These are phyloP conservation scores for Apistogramma diplotaenia DNA, from an alignment of 2,113 vertebrate species.

Conservation along the genomic window DNA sequence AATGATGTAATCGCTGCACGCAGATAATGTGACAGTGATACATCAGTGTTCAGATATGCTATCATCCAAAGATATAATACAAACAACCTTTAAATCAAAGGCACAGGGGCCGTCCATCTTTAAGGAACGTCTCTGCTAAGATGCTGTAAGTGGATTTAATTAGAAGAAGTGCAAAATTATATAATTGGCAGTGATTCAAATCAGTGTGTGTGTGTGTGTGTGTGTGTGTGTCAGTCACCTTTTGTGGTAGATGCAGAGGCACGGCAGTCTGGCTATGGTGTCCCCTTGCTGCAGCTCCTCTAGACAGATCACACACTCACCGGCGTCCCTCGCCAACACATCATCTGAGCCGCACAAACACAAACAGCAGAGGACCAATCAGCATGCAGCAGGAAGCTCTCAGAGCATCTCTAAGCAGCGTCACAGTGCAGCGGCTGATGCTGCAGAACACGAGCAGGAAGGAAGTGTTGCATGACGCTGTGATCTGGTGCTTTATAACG, in stretches of 20 bases:
- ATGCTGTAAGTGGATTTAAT: constrained; percentile 36
- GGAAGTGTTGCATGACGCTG: too few relatives aligned
- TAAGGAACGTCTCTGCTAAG: constrained; percentile 9
- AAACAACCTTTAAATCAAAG: constrained; percentile 15
- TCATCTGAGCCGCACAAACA: constrained; percentile 81
- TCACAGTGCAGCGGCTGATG: too few relatives aligned
- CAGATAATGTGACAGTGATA: neutral
- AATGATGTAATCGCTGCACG: neutral
- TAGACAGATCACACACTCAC: constrained; percentile 98
- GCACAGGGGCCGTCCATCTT: neutral
- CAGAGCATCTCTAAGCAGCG: too few relatives aligned
- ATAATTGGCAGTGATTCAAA: constrained; percentile 27
- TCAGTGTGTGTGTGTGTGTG: neutral
- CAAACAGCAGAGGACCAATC: constrained; percentile 35
- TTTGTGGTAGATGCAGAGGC: constrained; percentile 99
- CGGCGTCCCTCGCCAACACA: constrained; percentile 94
- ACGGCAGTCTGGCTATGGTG: constrained; percentile 98
- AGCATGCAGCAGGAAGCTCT: constrained; percentile 42
- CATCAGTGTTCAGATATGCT: constrained; percentile 10
- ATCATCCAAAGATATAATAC: neutral
- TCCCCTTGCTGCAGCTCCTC: constrained; percentile 98
- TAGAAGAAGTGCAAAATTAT: constrained; percentile 44
- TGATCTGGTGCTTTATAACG: too few relatives aligned
- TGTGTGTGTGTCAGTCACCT: constrained; percentile 76
- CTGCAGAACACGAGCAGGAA: too few relatives aligned